Conservation (phyloP, 1,140 invertebrate genomes). For the Laupala kohalensis region DNA sequence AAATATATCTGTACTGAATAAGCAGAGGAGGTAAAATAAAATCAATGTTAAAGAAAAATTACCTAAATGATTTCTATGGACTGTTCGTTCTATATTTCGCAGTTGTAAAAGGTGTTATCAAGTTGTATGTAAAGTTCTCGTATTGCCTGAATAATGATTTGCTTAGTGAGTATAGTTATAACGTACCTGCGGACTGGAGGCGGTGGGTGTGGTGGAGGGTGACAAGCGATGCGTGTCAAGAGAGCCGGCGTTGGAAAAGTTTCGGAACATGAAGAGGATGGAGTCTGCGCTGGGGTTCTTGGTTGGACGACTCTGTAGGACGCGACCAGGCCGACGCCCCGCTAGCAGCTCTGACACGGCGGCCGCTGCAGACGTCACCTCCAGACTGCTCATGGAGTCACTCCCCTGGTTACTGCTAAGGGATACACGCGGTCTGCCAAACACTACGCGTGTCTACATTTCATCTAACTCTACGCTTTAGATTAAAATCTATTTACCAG, state of each 20-base stretch:
- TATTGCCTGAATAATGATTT: no score
- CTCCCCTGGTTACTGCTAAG: constrained; percentile 11
- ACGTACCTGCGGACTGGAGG: constrained; percentile 41
- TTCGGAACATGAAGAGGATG: constrained; percentile 57
- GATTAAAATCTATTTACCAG: no score
- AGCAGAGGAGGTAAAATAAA: no score
- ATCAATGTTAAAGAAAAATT: no score
- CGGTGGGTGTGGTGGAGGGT: constrained; percentile 44
- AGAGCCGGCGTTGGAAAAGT: constrained; percentile 29
- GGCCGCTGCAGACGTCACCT: background rate
- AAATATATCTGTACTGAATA: no score
- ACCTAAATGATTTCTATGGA: no score
- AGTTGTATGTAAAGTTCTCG: no score
- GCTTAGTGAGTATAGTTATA: no score
- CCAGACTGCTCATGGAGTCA: constrained; percentile 11
- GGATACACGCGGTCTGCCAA: background rate
- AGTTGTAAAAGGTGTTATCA: no score
- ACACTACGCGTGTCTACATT: background rate
- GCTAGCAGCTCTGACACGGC: background rate
- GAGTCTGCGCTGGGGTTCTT: constrained; percentile 49
- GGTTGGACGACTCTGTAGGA: background rate
- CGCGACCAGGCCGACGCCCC: background rate
- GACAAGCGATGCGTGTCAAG: background rate
- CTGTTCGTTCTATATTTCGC: no score
- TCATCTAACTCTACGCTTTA: no score